These are phyloP conservation scores for Paramormyrops kingsleyae DNA, from an alignment of 2,113 vertebrate genomes.

Conservation along the genomic window DNA sequence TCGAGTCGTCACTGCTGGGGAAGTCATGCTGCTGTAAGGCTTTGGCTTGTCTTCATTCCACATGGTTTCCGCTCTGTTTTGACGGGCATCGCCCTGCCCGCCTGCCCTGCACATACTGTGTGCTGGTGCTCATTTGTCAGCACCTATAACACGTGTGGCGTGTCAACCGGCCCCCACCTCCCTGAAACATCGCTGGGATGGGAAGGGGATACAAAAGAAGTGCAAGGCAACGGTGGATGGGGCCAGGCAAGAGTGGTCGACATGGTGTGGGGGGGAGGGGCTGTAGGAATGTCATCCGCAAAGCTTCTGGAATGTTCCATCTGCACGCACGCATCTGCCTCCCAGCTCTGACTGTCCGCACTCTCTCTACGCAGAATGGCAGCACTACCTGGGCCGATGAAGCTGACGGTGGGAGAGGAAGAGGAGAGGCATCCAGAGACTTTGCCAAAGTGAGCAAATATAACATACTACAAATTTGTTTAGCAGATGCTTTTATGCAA, in stretches of 20 bases:
- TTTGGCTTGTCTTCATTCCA: background rate
- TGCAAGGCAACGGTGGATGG: background rate
- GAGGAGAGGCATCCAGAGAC: constrained; percentile 86
- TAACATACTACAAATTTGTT: background rate
- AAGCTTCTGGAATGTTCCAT: background rate
- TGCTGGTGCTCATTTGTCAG: background rate
- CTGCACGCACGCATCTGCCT: background rate
- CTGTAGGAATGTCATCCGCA: background rate
- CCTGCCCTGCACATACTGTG: background rate
- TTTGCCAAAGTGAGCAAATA: constrained; percentile 78
- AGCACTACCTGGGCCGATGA: constrained; percentile 75
- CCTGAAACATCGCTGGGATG: background rate
- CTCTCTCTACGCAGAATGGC: constrained; percentile 65
- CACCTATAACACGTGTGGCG: background rate
- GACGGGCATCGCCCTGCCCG: background rate
- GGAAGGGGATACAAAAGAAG: background rate
- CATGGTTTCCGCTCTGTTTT: background rate
- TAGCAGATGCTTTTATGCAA: background rate
- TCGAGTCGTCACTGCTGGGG: background rate
- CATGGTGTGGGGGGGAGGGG: background rate
- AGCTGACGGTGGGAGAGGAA: constrained; percentile 67
- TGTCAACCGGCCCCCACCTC: background rate
- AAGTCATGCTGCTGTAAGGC: background rate
- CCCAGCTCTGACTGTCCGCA: background rate
- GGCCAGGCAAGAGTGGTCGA: background rate